Evolutionary conservation across 2,113 vertebrate genomes (phyloP), one percentile per base, ranked within the genome.

Genomic region (Corydoras sp.): DNA sequence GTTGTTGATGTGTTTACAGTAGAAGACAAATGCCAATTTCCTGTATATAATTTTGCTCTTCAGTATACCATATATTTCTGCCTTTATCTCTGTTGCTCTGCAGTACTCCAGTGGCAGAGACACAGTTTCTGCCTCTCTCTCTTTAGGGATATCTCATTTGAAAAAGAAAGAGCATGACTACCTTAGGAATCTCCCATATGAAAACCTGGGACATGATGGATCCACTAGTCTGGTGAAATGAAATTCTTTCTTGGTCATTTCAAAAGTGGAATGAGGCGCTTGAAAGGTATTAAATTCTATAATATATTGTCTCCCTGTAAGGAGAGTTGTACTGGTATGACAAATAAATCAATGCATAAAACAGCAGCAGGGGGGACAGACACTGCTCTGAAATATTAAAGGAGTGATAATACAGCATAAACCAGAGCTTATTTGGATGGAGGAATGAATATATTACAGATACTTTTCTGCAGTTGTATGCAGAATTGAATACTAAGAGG

Each of bases 321-420:
- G 72, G 83, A 79, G 81, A 79, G 61, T 71, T 80, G 77, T 75
- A 49, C 71, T 49, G 75, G 77, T 79, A 74, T 75, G 71, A 62
- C 76, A 81, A 82, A 88, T 88, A 86, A 88, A 86, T 89, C 84
- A 88, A 88, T 89, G 82, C 72, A 79, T 80, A 81, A 86, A 86
- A 85, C 77, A 83, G 83, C 75, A 71, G 71, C 31, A 10, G 54
- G 77, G 74, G 69, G 68, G 77, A 79, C 55, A 81, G 84, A 80
- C 81, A 80, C 63, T 8, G 35, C 73, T 66, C 81, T 88, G 86
- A 89, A 88, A 88, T 88, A 89, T 88, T 89, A 87, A 89, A 87
- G 81, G 81, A 82, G 84, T 51, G 14, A 69, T 81, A 69, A 81
- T 76, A 81, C 75, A 87, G 83, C 85, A 83, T 81, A 81, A 81